Conservation (phyloP, 2,888 invertebrate genomes). For the Melinopterus prodromus region DNA sequence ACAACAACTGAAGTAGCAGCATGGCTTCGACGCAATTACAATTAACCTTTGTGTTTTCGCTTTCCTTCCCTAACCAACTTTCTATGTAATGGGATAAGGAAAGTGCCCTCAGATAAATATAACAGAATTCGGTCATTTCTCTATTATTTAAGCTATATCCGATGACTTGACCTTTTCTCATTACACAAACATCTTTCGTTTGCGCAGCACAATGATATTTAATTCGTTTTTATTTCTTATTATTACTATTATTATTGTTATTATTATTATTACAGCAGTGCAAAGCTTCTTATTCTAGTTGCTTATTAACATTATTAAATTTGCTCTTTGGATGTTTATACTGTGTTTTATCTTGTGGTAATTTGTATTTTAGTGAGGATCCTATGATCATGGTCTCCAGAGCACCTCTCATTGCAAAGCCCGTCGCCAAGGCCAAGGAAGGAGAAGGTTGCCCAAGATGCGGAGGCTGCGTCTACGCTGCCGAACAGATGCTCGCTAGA, state of each 20-base stretch:
- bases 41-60: conserved; percentile 39
- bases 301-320: conserved; percentile 28
- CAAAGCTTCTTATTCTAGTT: not conserved
- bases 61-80: conserved; percentile 54
- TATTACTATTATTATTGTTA: conserved; percentile 27
- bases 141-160: not conserved
- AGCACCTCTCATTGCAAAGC: conserved; percentile 63
- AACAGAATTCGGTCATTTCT: conserved; percentile 20
- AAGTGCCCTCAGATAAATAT: conserved; percentile 69
- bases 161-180: conserved; percentile 60
- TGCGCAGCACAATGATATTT: not conserved
- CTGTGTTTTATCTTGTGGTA: not conserved
- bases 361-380: conserved; percentile 43
- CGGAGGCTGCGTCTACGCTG: conserved; percentile 89
- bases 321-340: conserved; percentile 26
- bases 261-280: conserved; percentile 24
- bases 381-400: conserved; percentile 46
- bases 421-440: conserved; percentile 82
- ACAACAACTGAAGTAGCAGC: conserved; percentile 11
- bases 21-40: conserved; percentile 16
- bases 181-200: conserved; percentile 48
- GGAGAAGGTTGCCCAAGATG: conserved; percentile 90
- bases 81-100: conserved; percentile 76
- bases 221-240: conserved; percentile 25
- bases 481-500: conserved; percentile 91